A percentile compares a stretch with the other conserved stretches of the same genome.
Evolutionary conservation across 2,113 vertebrate species (phyloP).

Genomic region (Xerus inauris): DNA sequence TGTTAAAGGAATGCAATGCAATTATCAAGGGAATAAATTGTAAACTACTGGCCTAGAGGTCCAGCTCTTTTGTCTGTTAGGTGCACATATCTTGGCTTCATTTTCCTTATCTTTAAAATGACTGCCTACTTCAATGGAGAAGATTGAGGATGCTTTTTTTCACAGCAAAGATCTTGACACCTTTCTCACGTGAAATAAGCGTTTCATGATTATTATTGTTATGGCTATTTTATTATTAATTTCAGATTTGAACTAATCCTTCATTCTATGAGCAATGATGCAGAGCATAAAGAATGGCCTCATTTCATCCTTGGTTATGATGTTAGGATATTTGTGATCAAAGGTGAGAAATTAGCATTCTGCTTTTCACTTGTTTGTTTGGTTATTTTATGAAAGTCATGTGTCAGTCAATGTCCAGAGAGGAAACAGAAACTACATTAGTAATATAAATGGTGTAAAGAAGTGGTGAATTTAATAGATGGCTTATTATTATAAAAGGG

Average conservation of each 20-base stretch:
- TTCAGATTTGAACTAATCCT: neutral
- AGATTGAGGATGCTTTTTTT: neutral
- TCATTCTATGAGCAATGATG: neutral
- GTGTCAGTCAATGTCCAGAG: neutral
- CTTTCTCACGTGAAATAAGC: neutral
- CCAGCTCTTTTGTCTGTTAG: neutral
- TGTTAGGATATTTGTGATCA: neutral
- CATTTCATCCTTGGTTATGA: neutral
- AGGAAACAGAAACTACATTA: neutral
- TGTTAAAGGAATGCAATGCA: neutral
- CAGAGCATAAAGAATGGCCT: neutral
- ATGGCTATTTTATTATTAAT: constrained; percentile 15
- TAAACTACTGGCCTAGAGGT: neutral
- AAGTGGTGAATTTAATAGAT: neutral
- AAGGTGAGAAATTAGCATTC: neutral
- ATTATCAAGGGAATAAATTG: neutral
- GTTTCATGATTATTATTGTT: neutral
- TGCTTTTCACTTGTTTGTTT: neutral
- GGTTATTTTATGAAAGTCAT: neutral
- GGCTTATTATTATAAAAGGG: neutral
- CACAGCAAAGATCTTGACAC: neutral
- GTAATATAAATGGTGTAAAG: neutral
- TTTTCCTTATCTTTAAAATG: neutral
- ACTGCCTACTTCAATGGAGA: neutral
- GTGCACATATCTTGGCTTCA: neutral